Evolutionary conservation across 2,888 invertebrate genomes (phyloP).

Genomic region (Drosophila anomelani): DNA sequence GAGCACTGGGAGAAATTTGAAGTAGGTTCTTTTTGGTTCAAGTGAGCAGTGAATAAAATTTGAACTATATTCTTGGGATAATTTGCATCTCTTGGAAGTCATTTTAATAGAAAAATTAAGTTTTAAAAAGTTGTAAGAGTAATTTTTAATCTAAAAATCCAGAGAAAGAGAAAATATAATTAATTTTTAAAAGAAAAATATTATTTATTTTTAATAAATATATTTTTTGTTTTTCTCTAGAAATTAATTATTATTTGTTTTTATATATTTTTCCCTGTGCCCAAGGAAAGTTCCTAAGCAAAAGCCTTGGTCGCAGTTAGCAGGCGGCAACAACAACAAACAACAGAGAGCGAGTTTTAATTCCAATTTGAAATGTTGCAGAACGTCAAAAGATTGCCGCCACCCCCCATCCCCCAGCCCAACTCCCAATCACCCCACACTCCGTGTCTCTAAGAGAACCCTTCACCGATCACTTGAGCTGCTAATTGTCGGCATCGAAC

Average conservation of each 20-base stretch:
- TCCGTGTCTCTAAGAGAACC: constrained; percentile 5
- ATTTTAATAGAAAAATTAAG: too few relatives aligned
- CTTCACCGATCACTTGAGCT: constrained; percentile 70
- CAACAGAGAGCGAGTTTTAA: constrained; percentile 63
- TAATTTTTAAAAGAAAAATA: too few relatives aligned
- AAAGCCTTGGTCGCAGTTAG: constrained; percentile 25
- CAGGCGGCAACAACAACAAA: constrained; percentile 48
- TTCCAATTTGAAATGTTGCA: constrained; percentile 78
- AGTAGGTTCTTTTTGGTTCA: background rate
- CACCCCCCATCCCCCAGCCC: background rate
- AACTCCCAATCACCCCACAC: constrained; percentile 5
- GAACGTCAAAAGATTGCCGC: constrained; percentile 72
- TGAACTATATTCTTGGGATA: background rate
- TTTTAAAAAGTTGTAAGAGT: too few relatives aligned
- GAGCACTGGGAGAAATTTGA: background rate
- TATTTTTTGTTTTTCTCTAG: too few relatives aligned
- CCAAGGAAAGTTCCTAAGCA: constrained; percentile 17
- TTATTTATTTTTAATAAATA: too few relatives aligned
- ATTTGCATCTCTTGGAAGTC: too few relatives aligned
- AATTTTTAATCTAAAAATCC: too few relatives aligned
- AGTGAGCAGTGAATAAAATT: background rate
- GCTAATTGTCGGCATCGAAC: constrained; percentile 73
- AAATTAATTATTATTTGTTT: background rate
- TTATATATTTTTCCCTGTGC: background rate
- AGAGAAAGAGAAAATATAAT: too few relatives aligned